Base-by-base conservation (phyloP, 2,888 invertebrate genomes). In the Eumacrocentrus americanus region DNA sequence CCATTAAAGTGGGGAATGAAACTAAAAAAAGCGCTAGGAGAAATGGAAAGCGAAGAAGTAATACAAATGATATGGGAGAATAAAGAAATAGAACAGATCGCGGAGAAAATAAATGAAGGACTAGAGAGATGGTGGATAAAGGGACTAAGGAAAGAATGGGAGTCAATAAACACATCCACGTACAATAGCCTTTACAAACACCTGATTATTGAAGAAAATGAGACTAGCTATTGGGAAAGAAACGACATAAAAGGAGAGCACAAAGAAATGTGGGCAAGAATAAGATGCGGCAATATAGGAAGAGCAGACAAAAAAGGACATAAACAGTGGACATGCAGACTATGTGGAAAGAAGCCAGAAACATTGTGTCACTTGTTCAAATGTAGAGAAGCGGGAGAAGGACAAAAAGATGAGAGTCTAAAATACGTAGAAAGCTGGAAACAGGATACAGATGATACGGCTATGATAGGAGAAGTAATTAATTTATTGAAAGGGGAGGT, bases 241-340 rank as follows among this genome's bases (percentile, higher is more conserved):
- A 46, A 42, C 11, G 37, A 11, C 1, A 25, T 58, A 18, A 18
- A 16, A 9, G 22, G 52, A 14, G 52, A 9, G 16, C 12, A 52
- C 12, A 52, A 42, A 22, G 37, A 35, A 12, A 35, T 46, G 22
- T 52, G 52, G 35, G 58, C 44, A 6, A 25, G 37, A 18, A 3
- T 46, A 12, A 12, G 37, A 12, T 44, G 52, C 18, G 46, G 46
- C 2, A 52, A 46, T n/a, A 14, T 44, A n/a, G n/a, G n/a, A n/a
- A n/a, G n/a, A n/a, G n/a, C n/a, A n/a, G n/a, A n/a, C n/a, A n/a
- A n/a, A n/a, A 50, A 25, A 12, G 52, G 52, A 9, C 7, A 58
- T 5, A 42, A 6, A 7, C n/a, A n/a, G n/a, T n/a, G n/a, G n/a
- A n/a, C n/a, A n/a, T n/a, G n/a, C n/a, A n/a, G n/a, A n/a, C n/a